Conservation (phyloP, 1,140 invertebrate species). For the Calephelis nemesis region DNA sequence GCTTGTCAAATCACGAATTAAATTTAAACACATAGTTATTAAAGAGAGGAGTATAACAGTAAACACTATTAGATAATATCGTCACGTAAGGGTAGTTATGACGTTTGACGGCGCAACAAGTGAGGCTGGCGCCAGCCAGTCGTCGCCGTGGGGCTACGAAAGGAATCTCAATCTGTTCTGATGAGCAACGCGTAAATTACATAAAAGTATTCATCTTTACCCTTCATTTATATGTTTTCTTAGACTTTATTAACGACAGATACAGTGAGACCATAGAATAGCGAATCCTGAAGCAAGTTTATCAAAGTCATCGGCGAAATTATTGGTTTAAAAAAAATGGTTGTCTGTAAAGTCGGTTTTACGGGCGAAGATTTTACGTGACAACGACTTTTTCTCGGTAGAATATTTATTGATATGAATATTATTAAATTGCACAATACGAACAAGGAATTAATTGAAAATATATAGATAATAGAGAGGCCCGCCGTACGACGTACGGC, state of each 20-base stretch:
- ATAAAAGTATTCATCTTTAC: slow-evolving; percentile 20
- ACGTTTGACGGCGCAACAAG: slow-evolving; percentile 68
- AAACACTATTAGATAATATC: slow-evolving; percentile 58
- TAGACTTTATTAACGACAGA: neutral
- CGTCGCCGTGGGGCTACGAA: slow-evolving; percentile 52
- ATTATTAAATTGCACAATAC: too few relatives aligned
- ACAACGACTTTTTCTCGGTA: too few relatives aligned
- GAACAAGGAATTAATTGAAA: too few relatives aligned
- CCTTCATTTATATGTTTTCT: neutral
- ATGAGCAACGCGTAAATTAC: slow-evolving; percentile 70
- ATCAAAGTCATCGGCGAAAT: too few relatives aligned
- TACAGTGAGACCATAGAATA: neutral
- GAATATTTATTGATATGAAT: too few relatives aligned
- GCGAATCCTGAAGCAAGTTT: too few relatives aligned
- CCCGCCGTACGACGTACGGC: too few relatives aligned
- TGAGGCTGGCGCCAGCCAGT: slow-evolving; percentile 55
- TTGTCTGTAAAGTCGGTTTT: too few relatives aligned
- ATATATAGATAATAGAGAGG: too few relatives aligned
- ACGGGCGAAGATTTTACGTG: too few relatives aligned
- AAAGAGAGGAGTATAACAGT: slow-evolving; percentile 32
- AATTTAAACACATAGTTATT: slow-evolving; percentile 30
- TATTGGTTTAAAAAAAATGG: too few relatives aligned
- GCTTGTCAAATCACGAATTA: neutral
- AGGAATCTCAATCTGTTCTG: slow-evolving; percentile 70
- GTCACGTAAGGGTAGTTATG: slow-evolving; percentile 66